Evolutionary conservation across 2,113 vertebrate genomes (phyloP), one percentile per base, ranked within the genome.

Genomic region (Sebastes schlegelii): DNA sequence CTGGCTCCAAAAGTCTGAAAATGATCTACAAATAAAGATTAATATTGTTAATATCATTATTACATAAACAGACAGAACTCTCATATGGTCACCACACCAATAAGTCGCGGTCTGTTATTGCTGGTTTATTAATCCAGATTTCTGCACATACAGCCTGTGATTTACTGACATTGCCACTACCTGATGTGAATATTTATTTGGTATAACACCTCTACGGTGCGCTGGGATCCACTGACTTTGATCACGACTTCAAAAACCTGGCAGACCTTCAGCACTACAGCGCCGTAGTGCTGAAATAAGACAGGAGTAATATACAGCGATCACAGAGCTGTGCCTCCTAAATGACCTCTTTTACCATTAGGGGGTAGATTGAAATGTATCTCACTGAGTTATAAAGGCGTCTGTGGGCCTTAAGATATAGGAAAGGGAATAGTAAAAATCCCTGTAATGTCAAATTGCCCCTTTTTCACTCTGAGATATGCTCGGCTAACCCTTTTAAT

Each of bases 171-270:
- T 14, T 71, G 40, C 65, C 68, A 10, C 58, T 12, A 45, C 19
- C 51, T 62, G 49, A 83, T 74, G 10, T 65, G 51, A 71, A 49
- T 71, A 64, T 16, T 55, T 45, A 48, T 45, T 0, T 17, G 23
- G 64, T 26, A 34, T 34, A 62, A 67, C 63, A 70, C 45, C 42
- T 79, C 55, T 2, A 0, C 17, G n/a, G 23, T 71, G 76, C 79
- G 10, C 51, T 76, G 73, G 57, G 79, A 77, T 80, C 67, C 42
- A 21, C 13, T 23, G 21, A 49, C 80, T 90, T 86, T 86, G 84
- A 90, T 86, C 80, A 77, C 19, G 46, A 79, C 79, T 83, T 89
- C 75, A 90, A 83, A 83, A 90, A 84, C 68, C 83, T 81, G 72
- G 60, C 78, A 79, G 74, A 62, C 19, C 16, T 78, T 48, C 75